Evolutionary conservation across 1,140 invertebrate genomes (phyloP).

Genomic region (Cydia strobilella): DNA sequence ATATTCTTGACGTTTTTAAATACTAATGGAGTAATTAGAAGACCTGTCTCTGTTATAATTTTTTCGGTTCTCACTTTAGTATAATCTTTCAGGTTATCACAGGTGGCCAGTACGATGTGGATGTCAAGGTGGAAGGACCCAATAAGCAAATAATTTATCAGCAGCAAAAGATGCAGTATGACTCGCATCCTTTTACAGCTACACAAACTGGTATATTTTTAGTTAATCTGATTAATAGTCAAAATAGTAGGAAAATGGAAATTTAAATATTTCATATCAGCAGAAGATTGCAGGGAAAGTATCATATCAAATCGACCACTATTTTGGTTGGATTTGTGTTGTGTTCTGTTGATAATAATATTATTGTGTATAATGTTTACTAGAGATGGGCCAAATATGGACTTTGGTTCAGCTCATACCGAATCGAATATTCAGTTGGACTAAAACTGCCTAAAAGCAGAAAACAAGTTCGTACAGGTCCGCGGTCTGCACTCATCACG

Average conservation of each 20-base stretch:
- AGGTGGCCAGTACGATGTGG: constrained; percentile 99
- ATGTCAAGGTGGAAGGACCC: constrained; percentile 95
- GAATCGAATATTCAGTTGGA: no score
- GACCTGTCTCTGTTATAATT: constrained; percentile 27
- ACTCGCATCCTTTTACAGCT: constrained; percentile 93
- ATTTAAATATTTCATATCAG: neutral
- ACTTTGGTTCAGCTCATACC: no score
- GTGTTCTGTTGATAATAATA: no score
- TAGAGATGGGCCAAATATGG: no score
- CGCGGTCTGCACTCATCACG: no score
- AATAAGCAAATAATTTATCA: constrained; percentile 94
- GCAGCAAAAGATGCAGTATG: constrained; percentile 96
- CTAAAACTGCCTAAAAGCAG: no score
- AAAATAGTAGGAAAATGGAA: neutral
- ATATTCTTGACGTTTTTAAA: neutral
- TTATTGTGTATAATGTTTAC: no score
- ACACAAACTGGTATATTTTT: constrained; percentile 83
- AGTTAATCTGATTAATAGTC: neutral
- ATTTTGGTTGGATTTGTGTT: no score
- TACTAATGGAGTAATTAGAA: neutral
- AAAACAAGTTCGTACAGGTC: no score
- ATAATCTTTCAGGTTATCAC: constrained; percentile 92
- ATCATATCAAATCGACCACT: no score
- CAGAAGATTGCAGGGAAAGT: no score
- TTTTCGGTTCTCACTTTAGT: neutral